Percentiles rank a stretch among this genome's conserved stretches.
Conservation (phyloP, 1,140 invertebrate genomes). For the Zaprionus inermis region DNA sequence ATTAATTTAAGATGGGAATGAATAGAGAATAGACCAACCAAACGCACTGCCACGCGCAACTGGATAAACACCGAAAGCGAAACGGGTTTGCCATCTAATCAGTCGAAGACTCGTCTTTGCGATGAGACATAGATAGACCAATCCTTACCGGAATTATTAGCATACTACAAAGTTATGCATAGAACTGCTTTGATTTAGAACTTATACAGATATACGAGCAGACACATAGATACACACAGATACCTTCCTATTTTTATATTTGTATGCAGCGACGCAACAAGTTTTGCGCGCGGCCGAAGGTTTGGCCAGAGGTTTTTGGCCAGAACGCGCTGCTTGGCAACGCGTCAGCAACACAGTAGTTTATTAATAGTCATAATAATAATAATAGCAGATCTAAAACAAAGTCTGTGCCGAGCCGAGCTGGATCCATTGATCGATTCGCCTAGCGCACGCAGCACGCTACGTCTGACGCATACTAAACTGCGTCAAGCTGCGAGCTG, state of each 20-base stretch:
- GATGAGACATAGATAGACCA: slow-evolving; percentile 47
- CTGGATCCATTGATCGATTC: slow-evolving; percentile 68
- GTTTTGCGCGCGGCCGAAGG: slow-evolving; percentile 44
- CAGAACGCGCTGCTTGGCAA: slow-evolving; percentile 24
- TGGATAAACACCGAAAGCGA: neutral
- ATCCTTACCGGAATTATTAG: slow-evolving; percentile 76
- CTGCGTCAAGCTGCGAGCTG: slow-evolving; percentile 11
- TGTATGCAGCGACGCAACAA: slow-evolving; percentile 49
- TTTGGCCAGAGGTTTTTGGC: slow-evolving; percentile 21
- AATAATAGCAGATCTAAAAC: slow-evolving; percentile 38
- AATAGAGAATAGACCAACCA: neutral
- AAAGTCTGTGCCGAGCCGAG: slow-evolving; percentile 1
- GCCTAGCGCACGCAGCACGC: slow-evolving; percentile 57
- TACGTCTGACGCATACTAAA: slow-evolving; percentile 64
- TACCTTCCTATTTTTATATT: too few species aligned
- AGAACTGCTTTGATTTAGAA: slow-evolving; percentile 68
- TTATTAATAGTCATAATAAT: slow-evolving; percentile 23
- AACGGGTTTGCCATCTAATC: slow-evolving; percentile 37
- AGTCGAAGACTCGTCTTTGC: neutral
- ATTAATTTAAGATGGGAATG: neutral
- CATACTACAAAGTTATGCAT: slow-evolving; percentile 69
- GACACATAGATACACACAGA: too few species aligned
- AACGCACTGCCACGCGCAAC: slow-evolving; percentile 11
- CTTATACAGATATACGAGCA: slow-evolving; percentile 2
- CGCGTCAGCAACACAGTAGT: slow-evolving; percentile 12